Evolutionary conservation across 2,797 vertebrate genomes (phyloP).

Genomic region (Silurus lanzhouensis): DNA sequence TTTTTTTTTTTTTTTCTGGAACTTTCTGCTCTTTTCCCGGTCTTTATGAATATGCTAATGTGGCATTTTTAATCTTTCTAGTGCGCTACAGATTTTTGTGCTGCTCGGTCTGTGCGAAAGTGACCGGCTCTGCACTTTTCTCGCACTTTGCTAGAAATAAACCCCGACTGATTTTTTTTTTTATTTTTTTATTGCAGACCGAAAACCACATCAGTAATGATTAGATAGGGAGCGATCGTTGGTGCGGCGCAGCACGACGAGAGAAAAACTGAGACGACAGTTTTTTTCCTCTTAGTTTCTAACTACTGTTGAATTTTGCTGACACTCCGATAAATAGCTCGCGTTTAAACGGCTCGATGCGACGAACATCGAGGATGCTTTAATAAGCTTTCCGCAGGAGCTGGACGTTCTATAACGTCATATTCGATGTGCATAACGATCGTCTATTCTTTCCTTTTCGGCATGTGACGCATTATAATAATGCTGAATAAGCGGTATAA

Average conservation of each 20-base stretch:
- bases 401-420: not conserved
- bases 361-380: not conserved
- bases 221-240: not conserved
- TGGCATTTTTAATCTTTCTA: constrained; percentile 5
- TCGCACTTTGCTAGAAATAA: not conserved
- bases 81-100: not conserved
- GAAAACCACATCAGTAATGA: constrained; percentile 11
- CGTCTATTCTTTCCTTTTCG: not conserved
- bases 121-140: not conserved
- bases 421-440: not conserved
- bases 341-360: not conserved
- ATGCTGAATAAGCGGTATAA: not conserved
- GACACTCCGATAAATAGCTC: not conserved
- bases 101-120: not conserved
- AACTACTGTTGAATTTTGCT: not conserved
- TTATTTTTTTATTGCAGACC: not conserved
- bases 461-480: not conserved
- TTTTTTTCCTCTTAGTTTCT: not conserved
- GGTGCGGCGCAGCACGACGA: not conserved
- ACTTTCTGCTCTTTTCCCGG: not conserved
- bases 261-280: not conserved
- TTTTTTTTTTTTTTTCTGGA: not conserved
- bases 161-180: not conserved
- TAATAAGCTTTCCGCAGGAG: no score
- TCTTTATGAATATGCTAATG: constrained; percentile 31